Base-by-base conservation (phyloP, 2,888 invertebrate species). In the Pterobdella sp. region DNA sequence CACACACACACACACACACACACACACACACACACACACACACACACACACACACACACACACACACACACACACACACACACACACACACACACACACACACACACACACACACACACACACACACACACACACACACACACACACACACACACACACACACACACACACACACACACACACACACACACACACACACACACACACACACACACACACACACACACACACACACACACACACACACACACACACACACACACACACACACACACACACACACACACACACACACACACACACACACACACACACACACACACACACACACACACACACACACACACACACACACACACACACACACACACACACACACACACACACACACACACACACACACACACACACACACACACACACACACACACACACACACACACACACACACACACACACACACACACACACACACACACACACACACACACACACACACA, bases 401-500 rank as follows among this genome's bases (percentile, higher is more conserved):
- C 42, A 42, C 42, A 42, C 42, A 42, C 42, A 42, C 42, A 42
- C 42, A 42, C 42, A 42, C 42, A 42, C 42, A 42, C 42, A 42
- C 42, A 42, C 42, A 42, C 42, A 42, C 42, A 42, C 42, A 42
- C 42, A 42, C 42, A 42, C 42, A 42, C 42, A 42, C 42, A 42
- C 42, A 42, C 42, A 42, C 42, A 42, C 42, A 42, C 42, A 42
- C 42, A 42, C 42, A 42, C 42, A 42, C 42, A 42, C 42, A 42
- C 42, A 42, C 42, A 42, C 42, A 42, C 42, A 42, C 42, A 42
- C 42, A 42, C 42, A 42, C 42, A 42, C 42, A 42, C 42, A 42
- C 42, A 42, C 42, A 42, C 42, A 42, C 42, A 42, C 42, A 42
- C 42, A 42, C 42, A 42, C 42, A 42, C 42, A 42, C 42, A 56